Conservation (phyloP, 2,888 invertebrate species). For the Pheosia tremula region DNA sequence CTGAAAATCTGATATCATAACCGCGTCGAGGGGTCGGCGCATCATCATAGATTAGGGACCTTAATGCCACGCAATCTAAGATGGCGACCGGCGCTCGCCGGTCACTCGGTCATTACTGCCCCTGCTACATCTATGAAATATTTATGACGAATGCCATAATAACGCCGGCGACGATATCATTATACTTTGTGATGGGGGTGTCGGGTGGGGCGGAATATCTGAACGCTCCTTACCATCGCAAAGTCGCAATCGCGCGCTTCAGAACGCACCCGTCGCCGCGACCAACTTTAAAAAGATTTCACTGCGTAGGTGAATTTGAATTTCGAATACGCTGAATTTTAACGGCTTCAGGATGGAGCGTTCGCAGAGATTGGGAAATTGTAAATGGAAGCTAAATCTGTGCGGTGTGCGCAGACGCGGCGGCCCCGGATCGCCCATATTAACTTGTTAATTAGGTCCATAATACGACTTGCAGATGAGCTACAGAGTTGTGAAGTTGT, state of each 20-base stretch:
- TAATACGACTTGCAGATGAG: constrained; percentile 96
- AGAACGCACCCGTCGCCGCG: constrained; percentile 53
- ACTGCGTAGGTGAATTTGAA: constrained; percentile 62
- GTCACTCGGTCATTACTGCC: constrained; percentile 83
- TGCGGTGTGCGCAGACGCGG: constrained; percentile 79
- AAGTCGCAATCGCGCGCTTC: constrained; percentile 72
- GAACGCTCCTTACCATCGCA: constrained; percentile 83
- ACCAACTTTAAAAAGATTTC: constrained; percentile 52
- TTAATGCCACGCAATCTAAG: constrained; percentile 42
- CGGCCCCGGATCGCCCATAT: constrained; percentile 90
- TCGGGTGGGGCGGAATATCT: constrained; percentile 83
- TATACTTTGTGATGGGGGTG: constrained; percentile 86
- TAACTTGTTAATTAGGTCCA: constrained; percentile 96
- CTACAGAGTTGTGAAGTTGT: constrained; percentile 87
- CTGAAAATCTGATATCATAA: constrained; percentile 32
- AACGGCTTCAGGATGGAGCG: constrained; percentile 42
- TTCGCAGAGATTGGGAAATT: constrained; percentile 35
- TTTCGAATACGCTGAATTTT: constrained; percentile 45
- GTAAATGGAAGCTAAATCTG: constrained; percentile 41
- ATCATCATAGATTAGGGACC: constrained; percentile 21
- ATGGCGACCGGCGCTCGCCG: constrained; percentile 60
- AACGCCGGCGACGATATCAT: constrained; percentile 83
- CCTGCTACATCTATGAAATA: constrained; percentile 79
- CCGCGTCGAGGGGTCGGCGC: constrained; percentile 25
- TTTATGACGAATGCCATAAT: constrained; percentile 84